Conservation (phyloP, 2,888 invertebrate species). For the Hypsopygia costalis region DNA sequence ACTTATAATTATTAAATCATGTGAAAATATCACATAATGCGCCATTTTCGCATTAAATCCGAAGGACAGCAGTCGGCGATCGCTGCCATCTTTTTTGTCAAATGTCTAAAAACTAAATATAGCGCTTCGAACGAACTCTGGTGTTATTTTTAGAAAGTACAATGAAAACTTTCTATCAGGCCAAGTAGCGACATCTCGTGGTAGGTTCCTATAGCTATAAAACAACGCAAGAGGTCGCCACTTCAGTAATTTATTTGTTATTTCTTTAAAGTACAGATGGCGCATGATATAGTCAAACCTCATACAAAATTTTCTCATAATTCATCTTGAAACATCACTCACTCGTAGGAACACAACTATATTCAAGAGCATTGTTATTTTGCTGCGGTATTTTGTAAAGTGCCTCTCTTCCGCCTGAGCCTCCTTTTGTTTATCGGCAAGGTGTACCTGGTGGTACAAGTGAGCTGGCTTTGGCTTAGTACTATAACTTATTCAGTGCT, state of each 20-base stretch:
- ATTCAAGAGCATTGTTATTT: too few relatives aligned
- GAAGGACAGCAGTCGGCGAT: conserved; percentile 74
- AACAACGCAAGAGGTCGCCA: conserved; percentile 35
- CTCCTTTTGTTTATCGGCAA: too few relatives aligned
- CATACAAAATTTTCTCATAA: too few relatives aligned
- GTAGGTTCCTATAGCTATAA: not conserved
- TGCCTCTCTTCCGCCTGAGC: too few relatives aligned
- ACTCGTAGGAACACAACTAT: too few relatives aligned
- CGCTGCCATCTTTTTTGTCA: conserved; percentile 81
- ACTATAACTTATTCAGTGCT: too few relatives aligned
- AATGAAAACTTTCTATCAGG: conserved; percentile 33
- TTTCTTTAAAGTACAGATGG: not conserved
- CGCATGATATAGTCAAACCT: too few relatives aligned
- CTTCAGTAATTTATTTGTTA: not conserved
- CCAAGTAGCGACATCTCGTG: conserved; percentile 49
- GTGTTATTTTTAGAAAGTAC: conserved; percentile 78
- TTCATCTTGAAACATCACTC: too few relatives aligned
- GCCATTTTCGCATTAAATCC: conserved; percentile 77
- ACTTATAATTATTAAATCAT: conserved; percentile 68
- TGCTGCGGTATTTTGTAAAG: too few relatives aligned
- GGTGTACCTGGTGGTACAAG: too few relatives aligned
- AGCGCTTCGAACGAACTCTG: conserved; percentile 78
- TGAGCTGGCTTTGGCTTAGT: too few relatives aligned
- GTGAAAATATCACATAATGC: conserved; percentile 77
- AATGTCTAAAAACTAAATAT: conserved; percentile 79